phyloP scores from a whole-genome alignment of 2,113 vertebrate genomes.

The Mesitornis unicolor region DNA sequence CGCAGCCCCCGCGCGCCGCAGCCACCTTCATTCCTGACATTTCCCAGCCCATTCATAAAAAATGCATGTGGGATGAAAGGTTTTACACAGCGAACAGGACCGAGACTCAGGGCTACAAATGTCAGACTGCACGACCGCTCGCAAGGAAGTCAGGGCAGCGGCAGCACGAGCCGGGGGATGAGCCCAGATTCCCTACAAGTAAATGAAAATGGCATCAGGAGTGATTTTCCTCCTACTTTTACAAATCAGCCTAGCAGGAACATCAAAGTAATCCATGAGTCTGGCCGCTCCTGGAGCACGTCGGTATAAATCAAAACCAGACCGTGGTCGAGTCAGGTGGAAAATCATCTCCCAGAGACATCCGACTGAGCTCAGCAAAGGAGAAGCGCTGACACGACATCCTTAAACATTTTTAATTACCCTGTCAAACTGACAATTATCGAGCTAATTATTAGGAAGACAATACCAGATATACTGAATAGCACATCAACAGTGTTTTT shows the following conservation, averaged over 20 bases:
- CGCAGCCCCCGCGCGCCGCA: too few relatives aligned
- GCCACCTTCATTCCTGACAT: neutral
- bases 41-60: constrained; percentile 51
- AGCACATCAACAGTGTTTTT: constrained; percentile 70
- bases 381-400: constrained; percentile 69
- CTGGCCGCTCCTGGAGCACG: constrained; percentile 4
- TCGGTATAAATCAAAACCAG: constrained; percentile 28
- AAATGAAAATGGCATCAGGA: neutral
- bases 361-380: constrained; percentile 35
- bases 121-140: constrained; percentile 32
- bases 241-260: neutral
- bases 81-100: constrained; percentile 64
- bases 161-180: neutral
- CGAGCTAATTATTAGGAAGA: constrained; percentile 80
- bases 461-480: constrained; percentile 77
- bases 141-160: neutral
- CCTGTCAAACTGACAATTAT: constrained; percentile 83
- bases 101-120: constrained; percentile 26
- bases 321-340: neutral
- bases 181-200: neutral
- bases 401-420: constrained; percentile 84
- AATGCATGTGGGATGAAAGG: constrained; percentile 42
- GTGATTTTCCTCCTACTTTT: constrained; percentile 3
- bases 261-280: constrained; percentile 43
- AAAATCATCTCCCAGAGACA: constrained; percentile 32